These are phyloP conservation scores for Lucifuga dentata DNA, from an alignment of 2,113 vertebrate genomes.

Conservation along the genomic window DNA sequence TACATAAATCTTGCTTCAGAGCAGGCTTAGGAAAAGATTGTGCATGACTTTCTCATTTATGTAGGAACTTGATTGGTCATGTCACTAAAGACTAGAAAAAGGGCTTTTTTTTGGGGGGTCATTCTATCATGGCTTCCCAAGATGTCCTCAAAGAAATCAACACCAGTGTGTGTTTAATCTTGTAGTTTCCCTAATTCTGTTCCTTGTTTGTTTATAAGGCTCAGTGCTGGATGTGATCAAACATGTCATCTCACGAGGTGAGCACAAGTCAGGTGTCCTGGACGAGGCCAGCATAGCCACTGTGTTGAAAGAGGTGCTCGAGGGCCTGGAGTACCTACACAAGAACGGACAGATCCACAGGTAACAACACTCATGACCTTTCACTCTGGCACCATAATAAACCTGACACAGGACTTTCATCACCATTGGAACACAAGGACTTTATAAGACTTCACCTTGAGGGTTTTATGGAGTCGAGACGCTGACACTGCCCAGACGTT, in stretches of 20 bases:
- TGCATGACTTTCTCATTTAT: constrained; percentile 29
- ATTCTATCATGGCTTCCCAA: too few species aligned
- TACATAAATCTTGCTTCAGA: constrained; percentile 40
- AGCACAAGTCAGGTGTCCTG: constrained; percentile 94
- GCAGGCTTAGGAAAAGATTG: constrained; percentile 17
- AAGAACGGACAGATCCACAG: constrained; percentile 98
- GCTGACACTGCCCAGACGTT: neutral
- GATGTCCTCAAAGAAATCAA: too few species aligned
- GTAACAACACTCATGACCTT: constrained; percentile 67
- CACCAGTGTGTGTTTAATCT: neutral
- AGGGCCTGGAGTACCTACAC: constrained; percentile 95
- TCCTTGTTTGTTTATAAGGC: constrained; percentile 78
- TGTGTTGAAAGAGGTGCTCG: constrained; percentile 92
- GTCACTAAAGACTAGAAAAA: constrained; percentile 12
- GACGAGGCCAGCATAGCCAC: constrained; percentile 96
- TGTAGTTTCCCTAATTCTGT: neutral
- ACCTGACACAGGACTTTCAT: constrained; percentile 8
- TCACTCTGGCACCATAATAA: neutral
- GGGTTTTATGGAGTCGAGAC: constrained; percentile 8
- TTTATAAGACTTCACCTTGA: constrained; percentile 28
- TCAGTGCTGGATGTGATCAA: constrained; percentile 98
- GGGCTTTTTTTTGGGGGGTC: constrained; percentile 11
- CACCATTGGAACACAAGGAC: neutral
- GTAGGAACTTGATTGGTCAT: constrained; percentile 12
- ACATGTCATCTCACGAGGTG: constrained; percentile 95